Evolutionary conservation across 2,888 invertebrate genomes (phyloP).

Genomic region (Nomada ruficornis): DNA sequence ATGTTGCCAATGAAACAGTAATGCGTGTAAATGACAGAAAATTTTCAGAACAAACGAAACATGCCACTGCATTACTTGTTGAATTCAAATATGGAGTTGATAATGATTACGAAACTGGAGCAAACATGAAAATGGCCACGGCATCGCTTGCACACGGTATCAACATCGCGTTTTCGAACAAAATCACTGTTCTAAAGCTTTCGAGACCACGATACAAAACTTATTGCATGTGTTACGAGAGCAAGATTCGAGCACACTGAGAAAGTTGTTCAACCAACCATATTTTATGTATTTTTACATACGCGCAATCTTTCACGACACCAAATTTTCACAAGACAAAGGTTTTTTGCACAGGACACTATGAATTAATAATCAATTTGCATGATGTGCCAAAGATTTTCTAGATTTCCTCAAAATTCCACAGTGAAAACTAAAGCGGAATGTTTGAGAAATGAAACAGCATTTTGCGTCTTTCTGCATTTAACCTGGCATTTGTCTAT

Average conservation of each 20-base stretch:
- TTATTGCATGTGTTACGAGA: background rate
- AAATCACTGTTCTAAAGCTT: conserved; percentile 12
- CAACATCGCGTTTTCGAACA: conserved; percentile 71
- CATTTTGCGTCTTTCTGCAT: conserved; percentile 74
- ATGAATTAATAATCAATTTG: conserved; percentile 14
- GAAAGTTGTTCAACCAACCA: conserved; percentile 48
- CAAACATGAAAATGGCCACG: conserved; percentile 84
- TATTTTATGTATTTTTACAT: conserved; percentile 60
- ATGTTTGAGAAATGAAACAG: conserved; percentile 73
- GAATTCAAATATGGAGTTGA: conserved; percentile 84
- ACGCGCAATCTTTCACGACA: conserved; percentile 47
- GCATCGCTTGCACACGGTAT: conserved; percentile 80
- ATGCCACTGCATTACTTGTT: conserved; percentile 80
- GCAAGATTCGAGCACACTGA: conserved; percentile 13
- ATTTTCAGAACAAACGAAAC: conserved; percentile 42
- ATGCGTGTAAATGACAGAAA: conserved; percentile 7
- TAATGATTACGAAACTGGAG: conserved; percentile 83
- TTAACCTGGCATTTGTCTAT: conserved; percentile 17
- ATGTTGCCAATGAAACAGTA: background rate
- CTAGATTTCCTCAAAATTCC: conserved; percentile 1
- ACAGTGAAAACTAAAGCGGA: conserved; percentile 60
- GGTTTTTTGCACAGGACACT: background rate
- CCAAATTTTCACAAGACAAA: conserved; percentile 9
- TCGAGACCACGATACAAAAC: background rate
- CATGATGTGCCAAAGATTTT: background rate